Evolutionary conservation across 2,888 invertebrate species (phyloP), one percentile per base, ranked within the genome.

Genomic region (Lasioglossum marginatum): DNA sequence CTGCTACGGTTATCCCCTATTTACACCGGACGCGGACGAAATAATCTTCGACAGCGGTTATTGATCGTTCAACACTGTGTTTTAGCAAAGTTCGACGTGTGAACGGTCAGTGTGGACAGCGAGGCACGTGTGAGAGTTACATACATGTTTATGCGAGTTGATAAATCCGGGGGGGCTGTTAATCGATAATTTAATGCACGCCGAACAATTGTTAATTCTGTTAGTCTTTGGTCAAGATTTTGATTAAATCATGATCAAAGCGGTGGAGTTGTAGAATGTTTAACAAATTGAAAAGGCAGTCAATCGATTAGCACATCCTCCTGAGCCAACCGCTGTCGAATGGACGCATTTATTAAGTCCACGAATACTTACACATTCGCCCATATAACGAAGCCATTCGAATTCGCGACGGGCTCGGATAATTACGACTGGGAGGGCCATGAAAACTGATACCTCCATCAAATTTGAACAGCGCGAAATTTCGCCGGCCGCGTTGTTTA

Each of bases 361-460:
- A 3, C 19, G 37, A 37, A 68, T 68, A 37, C 34, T 37, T 68
- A 68, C 66, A 12, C 66, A 68, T 68, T 34, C 19, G 23, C 4
- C 10, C 1, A 34, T 68, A 68, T 68, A 68, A 37, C 66, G 66
- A 68, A 37, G 37, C 66, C 66, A 68, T 48, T 48, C 34, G 34
- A 23, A 68, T 37, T 68, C 37, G 66, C 34, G 31, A 34, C 19
- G n/a, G 19, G 23, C 34, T 23, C 66, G 66, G 23, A 68, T 68
- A 68, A 68, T 68, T 68, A 68, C 66, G 37, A 68, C 37, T 34
- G 66, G 34, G 37, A 10, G 19, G 23, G 66, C 10, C 66, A 4
- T 68, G 34, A 23, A 68, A 37, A 68, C 66, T 68, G 66, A 68
- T 68, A 68, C 43, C n/a, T 48, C 66, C 34, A 66, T 77, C 77